Evolutionary conservation across 2,113 vertebrate species (phyloP), one percentile per base, ranked within the genome.

Genomic region (Hypanus sabinus): DNA sequence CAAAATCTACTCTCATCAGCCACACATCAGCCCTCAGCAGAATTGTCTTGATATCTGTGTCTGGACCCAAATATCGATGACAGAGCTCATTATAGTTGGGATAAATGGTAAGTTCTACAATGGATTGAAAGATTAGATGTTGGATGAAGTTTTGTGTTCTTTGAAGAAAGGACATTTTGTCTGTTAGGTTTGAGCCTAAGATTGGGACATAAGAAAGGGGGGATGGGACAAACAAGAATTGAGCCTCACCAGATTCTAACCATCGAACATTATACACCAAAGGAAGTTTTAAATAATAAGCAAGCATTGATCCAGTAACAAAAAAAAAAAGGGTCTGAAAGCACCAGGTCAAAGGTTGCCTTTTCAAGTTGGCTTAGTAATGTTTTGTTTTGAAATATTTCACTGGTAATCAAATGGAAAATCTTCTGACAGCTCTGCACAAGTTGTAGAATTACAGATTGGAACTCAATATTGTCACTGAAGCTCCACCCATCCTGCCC

Each of bases 151-250:
- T 97, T 62, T 94, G 95, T 9, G 95, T 30, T 57, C 96, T 95
- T 91, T 97, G 70, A 3, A 0, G 0, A 90, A 96, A 96, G 0
- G 87, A 95, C 97, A 97, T 97, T 33, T 94, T 95, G 62, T 96
- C 95, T 0, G 96, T 94, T 0, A 94, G n/a, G n/a, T n/a, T n/a
- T 4, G 95, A 90, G 83, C 95, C 95, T 8, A 95, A 80, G 0
- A 94, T 92, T 4, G 97, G 97, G 30, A 97, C 96, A 18, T 97
- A 97, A 0, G 97, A 97, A 9, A 95, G 33, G 0, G 97, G 97
- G 0, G 96, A 97, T 0, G 97, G 97, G 38, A 96, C 97, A 0
- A 96, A 76, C 0, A 96, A 94, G 91, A 96, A 97, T 94, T 97
- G 97, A 0, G 95, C 96, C 0, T 97, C 97, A 55, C 96, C 97